Evolutionary conservation across 2,888 invertebrate genomes (phyloP), one percentile per base, ranked within the genome.

Genomic region (Brachynemurus nebulosus): DNA sequence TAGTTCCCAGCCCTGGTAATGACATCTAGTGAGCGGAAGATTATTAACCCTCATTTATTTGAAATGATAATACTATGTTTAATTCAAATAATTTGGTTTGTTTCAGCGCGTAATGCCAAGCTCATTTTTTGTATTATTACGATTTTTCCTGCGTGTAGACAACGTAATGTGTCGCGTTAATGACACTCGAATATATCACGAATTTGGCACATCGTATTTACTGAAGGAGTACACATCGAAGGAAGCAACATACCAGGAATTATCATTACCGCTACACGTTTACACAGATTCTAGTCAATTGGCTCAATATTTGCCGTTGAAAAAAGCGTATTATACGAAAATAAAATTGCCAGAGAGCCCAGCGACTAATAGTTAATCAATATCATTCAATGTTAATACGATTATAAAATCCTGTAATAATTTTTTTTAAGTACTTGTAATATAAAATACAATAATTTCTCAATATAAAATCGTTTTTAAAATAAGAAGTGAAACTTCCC

Each of bases 71-170:
- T n/a, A n/a, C n/a, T n/a, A n/a, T n/a, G n/a, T n/a, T n/a, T n/a
- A n/a, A n/a, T n/a, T n/a, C n/a, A n/a, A n/a, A n/a, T n/a, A n/a
- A n/a, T n/a, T n/a, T n/a, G 48, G 50, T 53, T 53, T 53, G 49
- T 66, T 68, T 46, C 69, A 93, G 92, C 79, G 98, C 58, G 93
- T 93, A 2, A 99, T 98, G 98, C 90, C 91, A 0, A 77, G 80
- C 33, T 85, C 89, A 51, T 93, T 91, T 69, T 96, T 90, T 62
- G 76, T 95, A 40, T 69, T 98, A 6, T 66, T 90, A 46, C 74
- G 97, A 53, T 91, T 86, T 61, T 98, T 95, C 64, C 68, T 98
- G 49, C 74, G 98, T 56, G 89, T 99, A 2, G 98, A 99, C 61
- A 80, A 86, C 59, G 95, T 97, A 1, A 67, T 96, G 63, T 75